Evolutionary conservation across 1,140 invertebrate genomes (phyloP), one percentile per base, ranked within the genome.

Genomic region (Physella acuta): DNA sequence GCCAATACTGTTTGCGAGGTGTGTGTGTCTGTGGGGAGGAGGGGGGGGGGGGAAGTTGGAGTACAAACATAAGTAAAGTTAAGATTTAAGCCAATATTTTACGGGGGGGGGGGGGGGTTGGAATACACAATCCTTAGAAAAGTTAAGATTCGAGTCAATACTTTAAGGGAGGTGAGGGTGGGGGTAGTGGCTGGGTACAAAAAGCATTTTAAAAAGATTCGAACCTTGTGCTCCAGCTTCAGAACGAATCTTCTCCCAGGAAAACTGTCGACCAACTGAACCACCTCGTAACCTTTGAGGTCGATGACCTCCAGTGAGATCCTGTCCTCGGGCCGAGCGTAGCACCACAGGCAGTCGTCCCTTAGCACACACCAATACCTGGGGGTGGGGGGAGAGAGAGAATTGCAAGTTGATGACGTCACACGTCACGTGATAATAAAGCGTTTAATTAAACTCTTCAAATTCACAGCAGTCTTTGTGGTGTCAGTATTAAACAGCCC

Each of bases 331-430:
- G 76, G 71, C 4, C 75, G 78, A 2, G 78, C 66, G 55, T 78
- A 80, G 51, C 73, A 78, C 65, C 75, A 80, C 16, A 80, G 65
- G 1, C 73, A 76, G 8, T 66, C 74, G 16, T 72, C 74, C 44
- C 76, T 71, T 14, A 80, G 64, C 0, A 74, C 73, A 58, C 71
- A 80, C 79, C 79, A 80, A 56, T 78, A 80, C 61, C 79, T 80
- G 68, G 39, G n/a, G n/a, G n/a, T n/a, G n/a, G n/a, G n/a, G n/a
- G n/a, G n/a, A n/a, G n/a, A n/a, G n/a, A n/a, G n/a, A n/a, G n/a
- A n/a, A n/a, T n/a, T n/a, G n/a, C n/a, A n/a, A n/a, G n/a, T n/a
- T n/a, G n/a, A n/a, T n/a, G n/a, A n/a, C n/a, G n/a, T n/a, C n/a
- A n/a, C n/a, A n/a, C n/a, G n/a, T n/a, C n/a, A n/a, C n/a, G n/a